phyloP scores from a whole-genome alignment of 2,113 vertebrate genomes.

The Thunnus thynnus region DNA sequence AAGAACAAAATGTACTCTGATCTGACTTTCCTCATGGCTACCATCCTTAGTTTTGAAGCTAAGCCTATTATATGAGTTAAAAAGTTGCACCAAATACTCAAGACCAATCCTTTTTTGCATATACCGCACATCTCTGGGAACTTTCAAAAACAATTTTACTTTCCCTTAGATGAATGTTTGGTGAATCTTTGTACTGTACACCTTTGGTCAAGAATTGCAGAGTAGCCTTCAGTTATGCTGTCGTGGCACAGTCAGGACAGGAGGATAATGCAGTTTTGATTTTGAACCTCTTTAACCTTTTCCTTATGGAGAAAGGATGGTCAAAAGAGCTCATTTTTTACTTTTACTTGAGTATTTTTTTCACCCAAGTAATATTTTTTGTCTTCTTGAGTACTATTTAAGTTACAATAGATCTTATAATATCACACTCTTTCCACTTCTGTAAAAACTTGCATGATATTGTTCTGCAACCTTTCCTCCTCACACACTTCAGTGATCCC shows the following conservation, averaged over 20 bases:
- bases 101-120: not conserved
- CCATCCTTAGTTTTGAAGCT: not conserved
- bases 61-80: constrained; percentile 9
- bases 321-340: too few species aligned
- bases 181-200: not conserved
- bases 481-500: not conserved
- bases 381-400: not conserved
- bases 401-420: not conserved
- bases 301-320: too few species aligned
- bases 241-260: too few species aligned
- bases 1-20: constrained; percentile 3
- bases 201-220: too few species aligned
- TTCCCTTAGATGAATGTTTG: not conserved
- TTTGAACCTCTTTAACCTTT: too few species aligned
- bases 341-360: too few species aligned
- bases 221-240: too few species aligned
- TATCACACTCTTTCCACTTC: not conserved
- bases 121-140: too few species aligned
- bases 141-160: not conserved
- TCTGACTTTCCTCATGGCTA: not conserved
- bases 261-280: too few species aligned
- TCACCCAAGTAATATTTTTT: too few species aligned
- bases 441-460: not conserved
- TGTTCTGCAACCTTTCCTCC: not conserved
- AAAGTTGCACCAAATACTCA: constrained; percentile 1